Base-by-base conservation (phyloP, 2,113 vertebrate genomes). In the Camelus dromedarius region DNA sequence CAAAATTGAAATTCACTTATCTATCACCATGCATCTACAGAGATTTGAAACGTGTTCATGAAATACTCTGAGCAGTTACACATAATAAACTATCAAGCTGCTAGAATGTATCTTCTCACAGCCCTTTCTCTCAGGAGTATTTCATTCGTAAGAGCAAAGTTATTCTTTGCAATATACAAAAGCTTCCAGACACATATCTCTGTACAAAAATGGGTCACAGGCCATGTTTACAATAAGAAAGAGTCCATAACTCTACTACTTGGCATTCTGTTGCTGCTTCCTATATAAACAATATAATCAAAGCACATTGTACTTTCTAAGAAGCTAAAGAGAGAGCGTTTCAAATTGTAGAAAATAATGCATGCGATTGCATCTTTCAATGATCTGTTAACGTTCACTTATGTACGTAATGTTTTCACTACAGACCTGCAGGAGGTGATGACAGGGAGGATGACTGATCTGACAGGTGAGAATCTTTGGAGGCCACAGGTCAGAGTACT, bases 41-140 rank as follows among this genome's bases (percentile, higher is more conserved):
- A 96, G 58, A 60, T 67, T 88, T 79, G 6, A 91, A 96, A 75
- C 15, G 42, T 69, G 12, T 58, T 91, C 60, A 58, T 84, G 66
- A 91, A 85, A 79, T 82, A 77, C 26, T 96, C 56, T 67, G 50
- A 84, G 66, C 48, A 96, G 77, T 96, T 89, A 62, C 12, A 64
- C 28, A 64, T 64, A 89, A 84, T 95, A 85, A 87, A 73, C 50
- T 67, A 62, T 62, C 50, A 88, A 50, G 58, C 13, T 5, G 6
- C 32, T 81, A 4, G 32, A 54, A 80, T 58, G 28, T 56, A 18
- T 80, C 22, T 64, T 48, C 32, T 62, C 26, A 75, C 19, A 80
- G 42, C 3, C 4, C 70, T 84, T 70, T 67, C 16, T 60, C 13
- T 87, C 50, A 76, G 50, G 14, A 77, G 72, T 93, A 79, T 50